phyloP scores from a whole-genome alignment of 1,140 invertebrate species.

The Heliothis subflexa region DNA sequence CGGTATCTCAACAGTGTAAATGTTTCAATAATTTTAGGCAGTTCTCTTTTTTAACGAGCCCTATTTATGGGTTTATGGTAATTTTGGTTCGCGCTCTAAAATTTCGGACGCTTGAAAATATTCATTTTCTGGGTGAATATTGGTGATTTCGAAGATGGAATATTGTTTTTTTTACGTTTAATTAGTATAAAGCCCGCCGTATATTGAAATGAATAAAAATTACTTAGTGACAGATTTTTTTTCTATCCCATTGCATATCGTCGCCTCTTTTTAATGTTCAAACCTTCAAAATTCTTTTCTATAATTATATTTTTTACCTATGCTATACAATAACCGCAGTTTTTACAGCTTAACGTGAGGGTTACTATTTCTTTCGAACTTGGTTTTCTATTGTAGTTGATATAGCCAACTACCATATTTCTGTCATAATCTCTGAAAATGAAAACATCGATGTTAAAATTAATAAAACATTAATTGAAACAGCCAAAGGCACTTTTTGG shows the following conservation, averaged over 20 bases:
- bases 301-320: too few relatives aligned
- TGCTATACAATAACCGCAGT: too few relatives aligned
- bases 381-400: background rate
- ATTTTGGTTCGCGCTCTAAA: slow-evolving; percentile 20
- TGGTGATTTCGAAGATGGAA: background rate
- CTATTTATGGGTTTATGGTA: slow-evolving; percentile 44
- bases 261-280: too few relatives aligned
- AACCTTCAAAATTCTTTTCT: too few relatives aligned
- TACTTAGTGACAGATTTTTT: too few relatives aligned
- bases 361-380: too few relatives aligned
- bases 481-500: slow-evolving; percentile 1
- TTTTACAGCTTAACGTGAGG: too few relatives aligned
- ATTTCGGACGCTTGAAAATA: background rate
- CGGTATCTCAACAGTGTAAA: slow-evolving; percentile 63
- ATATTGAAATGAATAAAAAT: too few relatives aligned
- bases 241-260: too few relatives aligned
- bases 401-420: background rate
- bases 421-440: background rate
- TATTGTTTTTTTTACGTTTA: background rate
- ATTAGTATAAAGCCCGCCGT: background rate
- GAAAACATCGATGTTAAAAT: background rate
- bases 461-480: slow-evolving; percentile 14
- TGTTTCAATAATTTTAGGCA: slow-evolving; percentile 64
- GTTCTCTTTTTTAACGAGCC: slow-evolving; percentile 43
- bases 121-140: slow-evolving; percentile 1